These are phyloP conservation scores for Athalia rosae DNA, from an alignment of 2,888 invertebrate genomes.

Conservation along the genomic window DNA sequence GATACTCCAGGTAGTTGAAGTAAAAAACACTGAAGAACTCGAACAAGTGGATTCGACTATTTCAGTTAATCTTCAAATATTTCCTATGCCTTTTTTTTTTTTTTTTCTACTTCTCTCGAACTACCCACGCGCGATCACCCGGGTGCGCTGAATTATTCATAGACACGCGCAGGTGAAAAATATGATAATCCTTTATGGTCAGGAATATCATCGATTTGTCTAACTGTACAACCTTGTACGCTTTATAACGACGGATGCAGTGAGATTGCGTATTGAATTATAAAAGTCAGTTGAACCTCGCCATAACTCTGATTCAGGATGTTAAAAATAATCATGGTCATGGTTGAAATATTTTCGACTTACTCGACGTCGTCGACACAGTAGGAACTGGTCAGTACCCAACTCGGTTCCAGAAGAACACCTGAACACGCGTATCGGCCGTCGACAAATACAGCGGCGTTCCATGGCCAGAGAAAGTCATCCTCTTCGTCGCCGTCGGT, in stretches of 20 bases:
- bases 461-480: constrained; percentile 81
- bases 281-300: not conserved
- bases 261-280: too few species aligned
- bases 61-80: too few species aligned
- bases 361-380: constrained; percentile 75
- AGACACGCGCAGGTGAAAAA: constrained; percentile 5
- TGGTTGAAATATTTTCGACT: constrained; percentile 54
- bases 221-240: constrained; percentile 34
- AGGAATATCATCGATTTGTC: constrained; percentile 35
- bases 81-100: too few species aligned
- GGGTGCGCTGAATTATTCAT: constrained; percentile 32
- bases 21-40: too few species aligned
- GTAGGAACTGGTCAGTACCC: constrained; percentile 77
- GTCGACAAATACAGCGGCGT: constrained; percentile 82
- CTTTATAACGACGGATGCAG: not conserved
- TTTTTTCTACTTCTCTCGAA: not conserved
- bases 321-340: not conserved
- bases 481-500: constrained; percentile 58
- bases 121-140: not conserved
- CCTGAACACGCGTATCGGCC: constrained; percentile 84
- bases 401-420: constrained; percentile 79
- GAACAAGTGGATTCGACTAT: too few species aligned
- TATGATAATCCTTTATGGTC: constrained; percentile 27
- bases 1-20: too few species aligned
- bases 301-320: not conserved